Evolutionary conservation across 2,113 vertebrate genomes (phyloP), one percentile per base, ranked within the genome.

Genomic region (Anoplopoma fimbria): DNA sequence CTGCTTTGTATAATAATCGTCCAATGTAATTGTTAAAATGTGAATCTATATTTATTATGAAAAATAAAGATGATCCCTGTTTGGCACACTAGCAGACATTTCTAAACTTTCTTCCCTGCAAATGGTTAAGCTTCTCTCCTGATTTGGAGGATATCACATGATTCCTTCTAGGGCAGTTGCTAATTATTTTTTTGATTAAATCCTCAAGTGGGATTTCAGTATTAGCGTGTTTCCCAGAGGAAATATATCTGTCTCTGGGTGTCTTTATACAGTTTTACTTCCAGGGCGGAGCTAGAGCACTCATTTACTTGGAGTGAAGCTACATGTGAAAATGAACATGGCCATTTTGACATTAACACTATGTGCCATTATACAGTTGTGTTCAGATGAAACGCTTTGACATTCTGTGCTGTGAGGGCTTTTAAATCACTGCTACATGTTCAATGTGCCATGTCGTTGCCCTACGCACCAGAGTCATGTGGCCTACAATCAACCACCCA

Each of bases 1-100:
- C 29, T 64, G 68, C 40, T 82, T 86, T 93, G 80, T 91, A 82
- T 79, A 40, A 87, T 85, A 68, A 73, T 81, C 4, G 25, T 73
- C 68, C 29, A 69, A 31, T 89, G 34, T 84, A 87, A 91, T 92
- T 82, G 65, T 88, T 71, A 64, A 84, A 45, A 65, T 69, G 76
- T 84, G 40, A 75, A 17, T 75, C 40, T 88, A 88, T 94, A 93
- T 94, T 94, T 93, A 94, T 93, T 90, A 73, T 83, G 31, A 77
- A 49, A 87, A 91, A 84, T 79, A 82, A 87, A 85, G 62, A 81
- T 76, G 25, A 70, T 45, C 55, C 49, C 19, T 68, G 62, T 79
- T 75, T 73, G 71, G 79, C 47, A 78, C 25, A 33, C 34, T 38
- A 57, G n/a, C 19, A 45, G 33, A 77, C 15, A 42, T 71, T 80